These are phyloP conservation scores for Champsocephalus esox DNA, from an alignment of 2,797 vertebrate species.

Conservation along the genomic window DNA sequence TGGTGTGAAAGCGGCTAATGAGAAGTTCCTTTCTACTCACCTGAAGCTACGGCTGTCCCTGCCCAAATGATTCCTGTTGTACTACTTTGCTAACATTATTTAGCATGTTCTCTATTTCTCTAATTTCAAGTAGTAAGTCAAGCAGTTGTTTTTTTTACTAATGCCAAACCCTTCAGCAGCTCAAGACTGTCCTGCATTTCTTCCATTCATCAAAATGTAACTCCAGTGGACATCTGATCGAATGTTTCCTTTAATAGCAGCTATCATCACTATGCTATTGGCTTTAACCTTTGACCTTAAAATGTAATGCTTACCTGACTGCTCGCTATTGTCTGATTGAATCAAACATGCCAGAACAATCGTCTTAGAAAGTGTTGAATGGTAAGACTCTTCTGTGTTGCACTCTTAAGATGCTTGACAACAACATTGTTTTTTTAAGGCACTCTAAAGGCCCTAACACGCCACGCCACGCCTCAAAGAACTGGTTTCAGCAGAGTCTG, in stretches of 20 bases:
- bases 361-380: too few species aligned
- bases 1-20: too few species aligned
- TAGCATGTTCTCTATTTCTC: background rate
- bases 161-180: background rate
- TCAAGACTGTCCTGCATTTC: background rate
- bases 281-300: background rate
- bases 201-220: background rate
- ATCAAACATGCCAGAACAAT: too few species aligned
- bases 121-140: background rate
- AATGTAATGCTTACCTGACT: too few species aligned
- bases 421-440: too few species aligned
- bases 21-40: background rate
- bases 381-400: too few species aligned
- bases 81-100: background rate
- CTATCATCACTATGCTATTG: background rate
- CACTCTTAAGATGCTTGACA: too few species aligned
- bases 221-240: background rate
- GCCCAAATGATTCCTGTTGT: background rate
- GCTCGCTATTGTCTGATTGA: too few species aligned
- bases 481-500: too few species aligned
- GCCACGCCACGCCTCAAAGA: too few species aligned
- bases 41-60: background rate
- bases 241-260: background rate
- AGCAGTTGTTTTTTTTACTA: background rate
- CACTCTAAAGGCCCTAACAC: too few species aligned